phyloP scores from a whole-genome alignment of 2,888 invertebrate species.

The Eilema sororculum region DNA sequence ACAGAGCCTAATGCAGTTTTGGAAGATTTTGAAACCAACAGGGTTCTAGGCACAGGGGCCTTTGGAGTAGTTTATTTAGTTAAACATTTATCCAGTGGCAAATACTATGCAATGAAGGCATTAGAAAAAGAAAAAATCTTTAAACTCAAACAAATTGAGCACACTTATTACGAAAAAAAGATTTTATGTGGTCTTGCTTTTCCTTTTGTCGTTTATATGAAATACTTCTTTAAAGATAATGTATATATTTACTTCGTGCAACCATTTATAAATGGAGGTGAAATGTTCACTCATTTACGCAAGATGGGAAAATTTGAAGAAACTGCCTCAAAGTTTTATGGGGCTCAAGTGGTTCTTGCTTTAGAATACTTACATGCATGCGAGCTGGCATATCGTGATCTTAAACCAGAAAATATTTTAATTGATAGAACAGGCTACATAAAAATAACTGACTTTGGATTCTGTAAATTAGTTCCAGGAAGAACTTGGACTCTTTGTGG shows the following conservation, averaged over 20 bases:
- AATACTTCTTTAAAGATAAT: constrained; percentile 95
- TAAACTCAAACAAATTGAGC: constrained; percentile 94
- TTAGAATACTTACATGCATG: constrained; percentile 96
- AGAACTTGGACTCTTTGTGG: constrained; percentile 98
- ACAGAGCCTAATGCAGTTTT: constrained; percentile 60
- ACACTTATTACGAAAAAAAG: constrained; percentile 95
- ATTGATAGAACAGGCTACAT: constrained; percentile 93
- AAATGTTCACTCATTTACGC: constrained; percentile 93
- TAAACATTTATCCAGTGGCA: constrained; percentile 86
- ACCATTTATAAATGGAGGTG: constrained; percentile 94
- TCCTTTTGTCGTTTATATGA: constrained; percentile 95
- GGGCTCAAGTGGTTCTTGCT: constrained; percentile 95
- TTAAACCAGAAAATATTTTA: constrained; percentile 97
- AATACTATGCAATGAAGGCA: constrained; percentile 95
- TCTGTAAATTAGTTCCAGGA: constrained; percentile 92
- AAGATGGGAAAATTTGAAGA: constrained; percentile 90
- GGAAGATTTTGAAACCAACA: constrained; percentile 90
- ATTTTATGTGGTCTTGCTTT: constrained; percentile 94
- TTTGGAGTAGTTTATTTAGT: constrained; percentile 94
- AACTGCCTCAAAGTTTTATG: constrained; percentile 94
- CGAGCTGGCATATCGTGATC: constrained; percentile 95
- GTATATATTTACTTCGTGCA: constrained; percentile 93
- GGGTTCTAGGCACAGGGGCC: constrained; percentile 95
- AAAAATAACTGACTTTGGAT: constrained; percentile 97
- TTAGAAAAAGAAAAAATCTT: constrained; percentile 95